Percentiles rank a stretch among this genome's conserved stretches.
These are phyloP conservation scores for Odontomyia ornata DNA, from an alignment of 2,888 invertebrate genomes.

Conservation along the genomic window DNA sequence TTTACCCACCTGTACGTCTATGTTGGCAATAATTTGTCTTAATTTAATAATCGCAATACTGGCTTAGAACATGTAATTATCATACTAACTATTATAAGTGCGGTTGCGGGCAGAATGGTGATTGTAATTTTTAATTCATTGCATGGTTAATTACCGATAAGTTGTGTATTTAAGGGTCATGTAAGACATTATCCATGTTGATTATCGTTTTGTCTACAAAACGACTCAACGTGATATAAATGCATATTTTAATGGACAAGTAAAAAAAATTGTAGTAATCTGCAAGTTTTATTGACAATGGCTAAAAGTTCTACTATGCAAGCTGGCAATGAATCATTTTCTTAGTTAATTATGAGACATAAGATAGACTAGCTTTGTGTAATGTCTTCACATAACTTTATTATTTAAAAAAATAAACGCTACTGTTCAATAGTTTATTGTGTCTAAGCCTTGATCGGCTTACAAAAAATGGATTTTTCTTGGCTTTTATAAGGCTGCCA, in stretches of 20 bases:
- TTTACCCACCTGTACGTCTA: slow-evolving; percentile 24
- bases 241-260: background rate
- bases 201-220: background rate
- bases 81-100: slow-evolving; percentile 31
- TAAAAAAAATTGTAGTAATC: background rate
- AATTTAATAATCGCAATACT: slow-evolving; percentile 42
- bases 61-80: slow-evolving; percentile 36
- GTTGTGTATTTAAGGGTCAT: slow-evolving; percentile 29
- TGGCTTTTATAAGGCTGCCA: no score
- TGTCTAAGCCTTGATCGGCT: no score
- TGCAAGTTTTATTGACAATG: no score
- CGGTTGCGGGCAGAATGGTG: background rate
- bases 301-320: no score
- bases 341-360: no score
- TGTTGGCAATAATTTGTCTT: slow-evolving; percentile 39
- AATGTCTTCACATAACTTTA: no score
- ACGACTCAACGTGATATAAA: background rate
- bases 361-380: no score
- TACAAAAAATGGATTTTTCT: no score
- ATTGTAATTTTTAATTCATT: background rate
- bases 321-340: no score
- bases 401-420: no score
- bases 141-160: slow-evolving; percentile 31
- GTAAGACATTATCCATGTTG: background rate
- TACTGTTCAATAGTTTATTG: no score